A percentile compares a stretch with the other conserved stretches of the same genome.
These are phyloP conservation scores for Enteromius mattozi DNA, from an alignment of 2,797 vertebrate species.

Conservation along the genomic window DNA sequence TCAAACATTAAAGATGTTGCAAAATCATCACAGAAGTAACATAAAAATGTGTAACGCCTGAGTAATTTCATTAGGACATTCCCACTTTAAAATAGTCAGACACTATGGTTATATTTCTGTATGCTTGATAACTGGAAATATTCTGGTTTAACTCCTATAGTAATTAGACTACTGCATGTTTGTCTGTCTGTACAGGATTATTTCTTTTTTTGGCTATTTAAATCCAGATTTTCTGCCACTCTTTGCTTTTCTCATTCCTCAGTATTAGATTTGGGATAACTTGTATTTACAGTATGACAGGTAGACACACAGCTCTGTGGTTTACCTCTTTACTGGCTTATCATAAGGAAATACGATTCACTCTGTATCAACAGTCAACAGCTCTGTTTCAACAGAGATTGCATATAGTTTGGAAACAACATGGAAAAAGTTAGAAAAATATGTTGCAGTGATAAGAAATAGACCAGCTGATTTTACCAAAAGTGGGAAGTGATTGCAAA, in stretches of 20 bases:
- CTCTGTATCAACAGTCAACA: slow-evolving; percentile 17
- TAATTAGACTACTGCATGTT: neutral
- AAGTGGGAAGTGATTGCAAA: neutral
- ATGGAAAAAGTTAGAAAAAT: neutral
- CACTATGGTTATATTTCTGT: neutral
- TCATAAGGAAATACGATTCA: slow-evolving; percentile 24
- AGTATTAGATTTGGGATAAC: neutral
- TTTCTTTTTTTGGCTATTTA: slow-evolving; percentile 22
- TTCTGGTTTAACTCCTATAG: neutral
- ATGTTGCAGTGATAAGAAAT: slow-evolving; percentile 14
- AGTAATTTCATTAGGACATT: neutral
- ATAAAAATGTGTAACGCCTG: neutral
- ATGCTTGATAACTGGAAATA: slow-evolving; percentile 21
- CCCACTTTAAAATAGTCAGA: neutral
- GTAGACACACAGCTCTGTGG: neutral
- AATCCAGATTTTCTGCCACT: slow-evolving; percentile 7
- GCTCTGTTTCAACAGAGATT: slow-evolving; percentile 31
- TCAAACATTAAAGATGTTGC: neutral
- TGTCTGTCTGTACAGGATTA: slow-evolving; percentile 19
- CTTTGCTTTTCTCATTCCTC: slow-evolving; percentile 3
- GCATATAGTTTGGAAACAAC: neutral
- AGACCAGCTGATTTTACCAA: neutral
- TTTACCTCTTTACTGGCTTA: slow-evolving; percentile 10
- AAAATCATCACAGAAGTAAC: neutral
- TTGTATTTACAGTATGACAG: neutral